Evolutionary conservation across 2,113 vertebrate species (phyloP).

Genomic region (Aythya baeri): DNA sequence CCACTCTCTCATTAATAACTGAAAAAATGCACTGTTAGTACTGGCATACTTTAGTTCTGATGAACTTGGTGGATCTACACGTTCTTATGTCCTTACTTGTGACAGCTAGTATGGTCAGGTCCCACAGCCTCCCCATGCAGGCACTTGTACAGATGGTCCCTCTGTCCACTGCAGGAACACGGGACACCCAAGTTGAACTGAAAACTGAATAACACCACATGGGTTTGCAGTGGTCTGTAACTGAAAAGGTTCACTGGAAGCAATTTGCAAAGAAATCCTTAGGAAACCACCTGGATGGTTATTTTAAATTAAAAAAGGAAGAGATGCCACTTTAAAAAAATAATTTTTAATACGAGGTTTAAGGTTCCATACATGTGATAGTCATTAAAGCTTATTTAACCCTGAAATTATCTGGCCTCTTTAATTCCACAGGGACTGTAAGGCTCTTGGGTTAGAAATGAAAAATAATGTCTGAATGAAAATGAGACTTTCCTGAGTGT

Average conservation of each 20-base stretch:
- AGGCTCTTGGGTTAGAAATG: constrained; percentile 77
- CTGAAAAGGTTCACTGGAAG: constrained; percentile 82
- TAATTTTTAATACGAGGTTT: constrained; percentile 82
- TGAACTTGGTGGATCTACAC: background rate
- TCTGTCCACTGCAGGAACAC: constrained; percentile 67
- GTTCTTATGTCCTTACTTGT: background rate
- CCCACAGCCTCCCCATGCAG: background rate
- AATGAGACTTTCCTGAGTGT: constrained; percentile 64
- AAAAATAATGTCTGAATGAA: constrained; percentile 76
- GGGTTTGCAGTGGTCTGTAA: constrained; percentile 81
- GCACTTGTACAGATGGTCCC: constrained; percentile 2
- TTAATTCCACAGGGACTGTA: constrained; percentile 68
- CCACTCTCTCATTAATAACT: background rate
- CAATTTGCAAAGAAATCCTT: constrained; percentile 84
- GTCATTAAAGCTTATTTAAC: constrained; percentile 86
- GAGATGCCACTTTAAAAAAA: constrained; percentile 81
- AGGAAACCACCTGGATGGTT: constrained; percentile 85
- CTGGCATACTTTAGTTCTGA: background rate
- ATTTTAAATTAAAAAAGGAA: constrained; percentile 84
- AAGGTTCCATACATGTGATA: constrained; percentile 83
- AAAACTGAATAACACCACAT: constrained; percentile 77
- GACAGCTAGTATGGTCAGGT: background rate
- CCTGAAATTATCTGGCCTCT: constrained; percentile 83
- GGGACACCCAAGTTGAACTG: constrained; percentile 83
- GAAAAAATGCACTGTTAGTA: background rate